These are phyloP conservation scores for Heliocidaris tuberculata DNA, from an alignment of 35 echinoderm and acorn worm species.

Conservation along the genomic window DNA sequence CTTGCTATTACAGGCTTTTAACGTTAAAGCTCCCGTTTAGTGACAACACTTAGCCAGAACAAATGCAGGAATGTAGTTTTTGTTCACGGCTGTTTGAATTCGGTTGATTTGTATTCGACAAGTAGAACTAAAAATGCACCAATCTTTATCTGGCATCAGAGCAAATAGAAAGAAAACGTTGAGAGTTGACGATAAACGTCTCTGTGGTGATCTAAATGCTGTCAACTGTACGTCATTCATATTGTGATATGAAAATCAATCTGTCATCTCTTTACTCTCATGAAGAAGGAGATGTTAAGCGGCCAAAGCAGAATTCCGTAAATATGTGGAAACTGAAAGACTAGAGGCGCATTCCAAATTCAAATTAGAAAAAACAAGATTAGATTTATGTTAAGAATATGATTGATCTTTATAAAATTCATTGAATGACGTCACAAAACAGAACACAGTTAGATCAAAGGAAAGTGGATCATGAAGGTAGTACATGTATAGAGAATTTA, in stretches of 20 bases:
- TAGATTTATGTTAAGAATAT: too few species aligned
- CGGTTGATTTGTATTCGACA: constrained; percentile 12
- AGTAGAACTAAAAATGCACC: not conserved
- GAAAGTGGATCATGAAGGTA: too few species aligned
- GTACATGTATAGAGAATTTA: too few species aligned
- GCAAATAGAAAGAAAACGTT: not conserved
- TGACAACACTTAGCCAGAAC: constrained; percentile 39
- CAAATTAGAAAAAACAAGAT: too few species aligned
- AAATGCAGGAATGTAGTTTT: constrained; percentile 31
- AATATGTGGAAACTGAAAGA: not conserved
- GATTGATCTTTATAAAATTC: too few species aligned
- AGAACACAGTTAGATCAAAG: too few species aligned
- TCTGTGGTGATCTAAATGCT: not conserved
- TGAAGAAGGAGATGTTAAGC: not conserved
- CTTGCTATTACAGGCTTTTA: constrained; percentile 30
- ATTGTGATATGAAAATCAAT: not conserved
- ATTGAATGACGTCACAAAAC: too few species aligned
- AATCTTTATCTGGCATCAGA: not conserved
- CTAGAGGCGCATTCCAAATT: too few species aligned
- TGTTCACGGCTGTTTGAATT: constrained; percentile 36
- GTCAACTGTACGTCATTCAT: not conserved
- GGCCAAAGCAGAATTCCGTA: not conserved
- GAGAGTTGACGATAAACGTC: constrained; percentile 7
- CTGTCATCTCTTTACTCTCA: not conserved
- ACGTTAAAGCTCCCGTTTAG: constrained; percentile 16